These are phyloP conservation scores for Pteruthius melanotis DNA, from an alignment of 2,113 vertebrate species.

Conservation along the genomic window DNA sequence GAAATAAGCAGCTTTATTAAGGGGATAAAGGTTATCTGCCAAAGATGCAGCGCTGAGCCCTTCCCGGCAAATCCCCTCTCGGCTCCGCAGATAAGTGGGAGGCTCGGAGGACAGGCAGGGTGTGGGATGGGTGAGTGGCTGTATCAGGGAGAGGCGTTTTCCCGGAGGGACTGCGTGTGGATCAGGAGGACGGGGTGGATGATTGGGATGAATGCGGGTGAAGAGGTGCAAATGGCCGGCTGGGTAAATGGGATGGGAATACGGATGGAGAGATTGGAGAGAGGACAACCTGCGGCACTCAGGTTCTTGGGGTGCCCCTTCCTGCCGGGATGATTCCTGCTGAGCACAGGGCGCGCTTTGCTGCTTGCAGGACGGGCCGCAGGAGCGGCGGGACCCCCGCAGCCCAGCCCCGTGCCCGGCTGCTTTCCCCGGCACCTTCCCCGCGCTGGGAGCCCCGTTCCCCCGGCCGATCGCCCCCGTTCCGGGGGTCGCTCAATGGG, in stretches of 20 bases:
- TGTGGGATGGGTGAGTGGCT: background rate
- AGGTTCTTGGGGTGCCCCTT: background rate
- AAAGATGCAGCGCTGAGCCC: background rate
- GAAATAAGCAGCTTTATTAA: conserved; percentile 2
- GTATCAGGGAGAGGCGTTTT: background rate
- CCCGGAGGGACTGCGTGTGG: background rate
- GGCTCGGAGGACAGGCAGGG: background rate
- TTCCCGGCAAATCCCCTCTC: background rate
- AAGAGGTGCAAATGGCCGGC: background rate
- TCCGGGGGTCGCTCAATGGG: background rate
- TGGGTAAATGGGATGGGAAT: background rate
- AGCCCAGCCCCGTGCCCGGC: rapidly evolving
- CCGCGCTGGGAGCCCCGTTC: background rate
- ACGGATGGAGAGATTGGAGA: background rate
- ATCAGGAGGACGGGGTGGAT: rapidly evolving
- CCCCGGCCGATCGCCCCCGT: background rate
- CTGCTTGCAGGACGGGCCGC: too few relatives aligned
- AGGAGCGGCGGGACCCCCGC: background rate
- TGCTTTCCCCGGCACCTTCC: background rate
- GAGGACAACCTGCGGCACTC: rapidly evolving
- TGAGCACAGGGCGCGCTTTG: background rate
- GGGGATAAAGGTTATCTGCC: background rate
- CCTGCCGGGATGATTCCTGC: background rate
- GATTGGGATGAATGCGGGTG: background rate
- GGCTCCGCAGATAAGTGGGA: rapidly evolving